Evolutionary conservation across 2,888 invertebrate genomes (phyloP), one percentile per base, ranked within the genome.

Genomic region (Agrotis segetum): DNA sequence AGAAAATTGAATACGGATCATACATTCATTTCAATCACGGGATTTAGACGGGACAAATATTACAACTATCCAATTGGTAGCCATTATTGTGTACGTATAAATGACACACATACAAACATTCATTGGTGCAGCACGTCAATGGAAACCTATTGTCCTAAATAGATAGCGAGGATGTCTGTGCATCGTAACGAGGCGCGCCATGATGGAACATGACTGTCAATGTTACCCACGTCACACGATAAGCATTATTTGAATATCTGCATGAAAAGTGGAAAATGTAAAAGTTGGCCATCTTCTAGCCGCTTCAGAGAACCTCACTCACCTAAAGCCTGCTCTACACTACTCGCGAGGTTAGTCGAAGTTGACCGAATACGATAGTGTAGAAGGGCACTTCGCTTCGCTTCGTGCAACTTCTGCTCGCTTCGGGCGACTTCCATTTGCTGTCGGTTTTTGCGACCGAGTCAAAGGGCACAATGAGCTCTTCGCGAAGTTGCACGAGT

Each of bases 71-170:
- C 65, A 58, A 6, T 40, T 40, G 40, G 11, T 50, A 77, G 34
- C 61, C 34, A 58, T 19, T 21, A 9, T 7, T 14, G 7, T 17
- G 9, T 16, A 59, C 21, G 17, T 59, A 56, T 34, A 60, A 50
- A 47, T 62, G 65, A 50, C 72, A 82, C 40, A 64, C 70, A 80
- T 70, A 59, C 7, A 46, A 52, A 74, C 47, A 34, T 52, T 59
- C 74, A 62, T 61, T 74, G n/a, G 47, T 52, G 40, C 50, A 29
- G 62, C 65, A 73, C 62, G 66, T 79, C 68, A 79, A 60, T 79
- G 63, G 67, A 73, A 82, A 67, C 83, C 71, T 68, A 66, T 74
- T 82, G 83, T 70, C 73, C 79, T 66, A 84, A 58, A 79, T 82
- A 82, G 83, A 83, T 81, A 78, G 59, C 65, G 69, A 21, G 40